Conservation (phyloP, 1,140 invertebrate genomes). For the Drosophila grimshawi region DNA sequence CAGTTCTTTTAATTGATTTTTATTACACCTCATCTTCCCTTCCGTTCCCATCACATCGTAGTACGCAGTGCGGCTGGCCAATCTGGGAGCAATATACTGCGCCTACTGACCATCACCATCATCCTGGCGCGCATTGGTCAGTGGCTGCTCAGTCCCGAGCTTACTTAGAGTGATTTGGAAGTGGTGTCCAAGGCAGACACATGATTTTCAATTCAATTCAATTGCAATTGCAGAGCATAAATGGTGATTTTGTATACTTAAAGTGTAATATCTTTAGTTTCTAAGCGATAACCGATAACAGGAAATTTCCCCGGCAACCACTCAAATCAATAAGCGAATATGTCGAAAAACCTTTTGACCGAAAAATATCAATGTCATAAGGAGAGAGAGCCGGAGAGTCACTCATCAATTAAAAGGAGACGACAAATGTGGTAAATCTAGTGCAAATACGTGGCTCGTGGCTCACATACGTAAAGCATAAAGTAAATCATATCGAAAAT, state of each 20-base stretch:
- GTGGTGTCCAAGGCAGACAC: slow-evolving; percentile 5
- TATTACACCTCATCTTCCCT: not conserved
- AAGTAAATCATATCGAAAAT: slow-evolving; percentile 34
- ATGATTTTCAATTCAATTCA: slow-evolving; percentile 73
- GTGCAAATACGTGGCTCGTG: slow-evolving; percentile 42
- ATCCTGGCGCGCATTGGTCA: slow-evolving; percentile 70
- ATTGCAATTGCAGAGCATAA: slow-evolving; percentile 82
- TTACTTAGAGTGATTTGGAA: slow-evolving; percentile 53
- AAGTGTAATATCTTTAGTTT: slow-evolving; percentile 81
- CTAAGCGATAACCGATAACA: slow-evolving; percentile 52
- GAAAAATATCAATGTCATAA: no score
- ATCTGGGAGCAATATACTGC: slow-evolving; percentile 52
- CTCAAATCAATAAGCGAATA: slow-evolving; percentile 37
- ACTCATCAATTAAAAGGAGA: slow-evolving; percentile 14
- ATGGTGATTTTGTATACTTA: slow-evolving; percentile 83
- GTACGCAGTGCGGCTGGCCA: slow-evolving; percentile 69
- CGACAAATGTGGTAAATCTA: slow-evolving; percentile 47
- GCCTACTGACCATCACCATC: slow-evolving; percentile 69
- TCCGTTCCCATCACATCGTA: slow-evolving; percentile 17
- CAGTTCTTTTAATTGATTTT: slow-evolving; percentile 31
- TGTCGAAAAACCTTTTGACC: slow-evolving; percentile 35
- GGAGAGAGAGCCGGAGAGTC: not conserved
- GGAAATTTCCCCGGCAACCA: slow-evolving; percentile 24
- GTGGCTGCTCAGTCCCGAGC: slow-evolving; percentile 71
- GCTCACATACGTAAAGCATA: slow-evolving; percentile 12